phyloP scores from a whole-genome alignment of 2,797 vertebrate genomes.

The Melanotaenia pygmaea region DNA sequence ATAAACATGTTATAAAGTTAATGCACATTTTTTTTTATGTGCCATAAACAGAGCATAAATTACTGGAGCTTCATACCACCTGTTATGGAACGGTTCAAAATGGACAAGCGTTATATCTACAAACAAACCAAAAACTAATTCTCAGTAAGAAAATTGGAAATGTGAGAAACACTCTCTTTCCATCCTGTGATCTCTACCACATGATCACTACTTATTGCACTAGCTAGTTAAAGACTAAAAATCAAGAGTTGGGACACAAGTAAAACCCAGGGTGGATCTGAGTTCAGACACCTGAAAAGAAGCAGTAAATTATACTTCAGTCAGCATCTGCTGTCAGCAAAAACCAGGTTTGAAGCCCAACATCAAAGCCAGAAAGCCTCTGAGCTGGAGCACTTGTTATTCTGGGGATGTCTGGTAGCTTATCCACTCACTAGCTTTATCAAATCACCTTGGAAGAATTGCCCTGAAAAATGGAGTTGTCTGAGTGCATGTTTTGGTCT shows the following conservation, averaged over 20 bases:
- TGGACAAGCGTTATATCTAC: conserved; percentile 40
- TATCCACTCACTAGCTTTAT: conserved; percentile 78
- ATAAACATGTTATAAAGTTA: background rate
- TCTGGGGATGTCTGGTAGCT: conserved; percentile 75
- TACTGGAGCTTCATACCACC: background rate
- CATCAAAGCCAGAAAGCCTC: conserved; percentile 76
- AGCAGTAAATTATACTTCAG: conserved; percentile 61
- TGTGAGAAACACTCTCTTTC: conserved; percentile 6
- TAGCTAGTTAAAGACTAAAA: conserved; percentile 46
- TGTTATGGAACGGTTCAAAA: conserved; percentile 23
- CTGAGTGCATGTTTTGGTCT: conserved; percentile 51
- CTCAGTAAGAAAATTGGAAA: conserved; percentile 11
- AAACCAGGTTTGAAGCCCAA: conserved; percentile 76
- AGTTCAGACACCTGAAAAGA: conserved; percentile 53
- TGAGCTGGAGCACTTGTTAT: conserved; percentile 79
- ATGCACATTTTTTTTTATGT: conserved; percentile 11
- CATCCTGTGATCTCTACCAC: conserved; percentile 27
- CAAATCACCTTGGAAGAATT: conserved; percentile 79
- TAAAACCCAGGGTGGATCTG: conserved; percentile 51
- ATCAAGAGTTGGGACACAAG: conserved; percentile 53
- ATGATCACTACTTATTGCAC: conserved; percentile 49
- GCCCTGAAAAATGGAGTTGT: conserved; percentile 61
- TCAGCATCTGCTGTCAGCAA: conserved; percentile 78
- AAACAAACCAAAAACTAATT: conserved; percentile 25
- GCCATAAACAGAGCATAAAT: conserved; percentile 55